Conservation (phyloP, 1,140 invertebrate genomes). For the Charaxes varanes region DNA sequence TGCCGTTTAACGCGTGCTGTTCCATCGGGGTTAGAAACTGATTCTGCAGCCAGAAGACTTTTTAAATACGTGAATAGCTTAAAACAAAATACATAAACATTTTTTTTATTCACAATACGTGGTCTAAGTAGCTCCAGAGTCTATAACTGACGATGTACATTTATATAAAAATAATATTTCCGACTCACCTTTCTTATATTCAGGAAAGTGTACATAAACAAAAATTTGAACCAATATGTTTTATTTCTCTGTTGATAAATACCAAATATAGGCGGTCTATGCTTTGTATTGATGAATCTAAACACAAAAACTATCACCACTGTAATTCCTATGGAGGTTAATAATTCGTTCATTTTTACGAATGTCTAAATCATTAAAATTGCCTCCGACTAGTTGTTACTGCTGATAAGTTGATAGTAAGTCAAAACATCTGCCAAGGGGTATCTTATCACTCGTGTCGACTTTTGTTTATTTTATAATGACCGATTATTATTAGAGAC, state of each 20-base stretch:
- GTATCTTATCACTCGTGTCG: too few species aligned
- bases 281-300: constrained; percentile 42
- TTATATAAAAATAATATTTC: background rate
- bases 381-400: too few species aligned
- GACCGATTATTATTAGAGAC: too few species aligned
- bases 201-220: constrained; percentile 62
- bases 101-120: too few species aligned
- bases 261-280: constrained; percentile 65
- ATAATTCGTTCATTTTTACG: constrained; percentile 16
- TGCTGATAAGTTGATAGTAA: too few species aligned
- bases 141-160: too few species aligned
- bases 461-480: too few species aligned
- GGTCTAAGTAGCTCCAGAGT: too few species aligned
- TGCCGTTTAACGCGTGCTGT: constrained; percentile 36
- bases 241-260: constrained; percentile 71
- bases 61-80: constrained; percentile 36
- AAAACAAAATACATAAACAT: constrained; percentile 11
- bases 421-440: too few species aligned
- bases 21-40: constrained; percentile 67
- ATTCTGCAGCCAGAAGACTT: constrained; percentile 35
- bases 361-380: constrained; percentile 1
- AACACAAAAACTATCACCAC: constrained; percentile 37
- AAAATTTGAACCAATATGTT: constrained; percentile 68
- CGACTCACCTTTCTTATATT: constrained; percentile 47
- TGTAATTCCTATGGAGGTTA: constrained; percentile 30